Evolutionary conservation across 2,797 vertebrate genomes (phyloP).

Genomic region (Melanotaenia parkinsoni): DNA sequence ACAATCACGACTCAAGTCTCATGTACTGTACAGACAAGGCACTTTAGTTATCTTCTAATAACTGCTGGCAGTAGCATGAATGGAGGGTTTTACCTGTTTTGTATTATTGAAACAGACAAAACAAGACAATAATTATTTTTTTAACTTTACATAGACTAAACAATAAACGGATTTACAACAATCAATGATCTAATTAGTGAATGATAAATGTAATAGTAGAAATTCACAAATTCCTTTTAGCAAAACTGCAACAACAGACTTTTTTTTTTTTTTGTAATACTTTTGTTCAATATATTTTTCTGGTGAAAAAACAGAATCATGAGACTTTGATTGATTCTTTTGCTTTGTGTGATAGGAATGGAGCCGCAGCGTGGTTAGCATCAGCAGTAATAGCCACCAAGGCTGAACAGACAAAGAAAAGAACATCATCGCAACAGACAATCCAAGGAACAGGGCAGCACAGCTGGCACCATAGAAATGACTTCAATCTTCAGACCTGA

Average conservation of each 20-base stretch:
- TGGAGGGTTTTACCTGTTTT: too few relatives aligned
- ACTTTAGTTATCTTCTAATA: not conserved
- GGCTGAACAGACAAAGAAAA: slow-evolving; percentile 37
- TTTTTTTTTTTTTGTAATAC: not conserved
- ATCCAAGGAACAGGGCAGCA: slow-evolving; percentile 23
- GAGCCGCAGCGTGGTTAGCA: slow-evolving; percentile 9
- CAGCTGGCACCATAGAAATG: slow-evolving; percentile 30
- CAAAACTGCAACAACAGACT: too few relatives aligned
- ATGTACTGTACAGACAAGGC: slow-evolving; percentile 7
- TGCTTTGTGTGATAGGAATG: slow-evolving; percentile 19
- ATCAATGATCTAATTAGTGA: not conserved
- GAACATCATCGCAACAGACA: slow-evolving; percentile 23
- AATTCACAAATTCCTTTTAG: not conserved
- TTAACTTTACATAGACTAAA: too few relatives aligned
- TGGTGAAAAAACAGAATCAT: not conserved
- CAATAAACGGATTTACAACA: too few relatives aligned
- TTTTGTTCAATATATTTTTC: not conserved
- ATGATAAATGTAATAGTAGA: not conserved
- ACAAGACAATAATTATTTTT: too few relatives aligned
- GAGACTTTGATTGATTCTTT: slow-evolving; percentile 17
- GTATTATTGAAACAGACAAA: too few relatives aligned
- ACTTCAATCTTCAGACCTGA: slow-evolving; percentile 42
- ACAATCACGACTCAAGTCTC: slow-evolving; percentile 10
- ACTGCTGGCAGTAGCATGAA: too few relatives aligned
- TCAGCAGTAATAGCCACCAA: slow-evolving; percentile 26